Evolutionary conservation across 2,797 vertebrate genomes (phyloP), one percentile per base, ranked within the genome.

Genomic region (Oceanodroma leucorhoa): DNA sequence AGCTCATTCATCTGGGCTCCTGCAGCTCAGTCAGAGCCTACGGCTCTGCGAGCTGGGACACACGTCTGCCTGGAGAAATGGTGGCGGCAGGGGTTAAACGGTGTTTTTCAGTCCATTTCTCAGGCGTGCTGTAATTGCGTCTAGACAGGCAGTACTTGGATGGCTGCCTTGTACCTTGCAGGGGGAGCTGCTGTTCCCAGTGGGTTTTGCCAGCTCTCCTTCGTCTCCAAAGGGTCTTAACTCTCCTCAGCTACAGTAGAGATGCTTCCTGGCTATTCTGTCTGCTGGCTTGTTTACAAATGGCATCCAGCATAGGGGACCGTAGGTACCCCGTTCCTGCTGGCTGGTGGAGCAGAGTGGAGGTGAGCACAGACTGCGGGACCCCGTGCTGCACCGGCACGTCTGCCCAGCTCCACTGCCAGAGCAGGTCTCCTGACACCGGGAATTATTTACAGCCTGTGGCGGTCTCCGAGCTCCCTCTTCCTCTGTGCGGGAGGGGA

Each of bases 121-220:
- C 89, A 88, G 82, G 76, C 5, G 1, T 71, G 89, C 91, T 83
- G 53, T 93, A 73, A 89, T 89, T 67, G 41, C 0, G 85, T 95
- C 96, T 93, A 92, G 91, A 95, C 80, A 88, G 83, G 57, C 79
- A 69, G 80, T 10, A 23, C 80, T 90, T 90, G 92, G 69, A 86
- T 65, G 79, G n/a, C 83, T 86, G 93, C 80, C 85, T 90, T 30
- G 14, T 78, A 60, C 72, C 79, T 81, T 60, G 53, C 1, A 0
- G 32, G n/a, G 18, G 40, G 34, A 13, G 36, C 32, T 81, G 79
- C 53, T 64, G 13, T 46, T 85, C 69, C 65, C 72, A 20, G 34
- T 8, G 32, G 21, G 27, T 61, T 79, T 67, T 80, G 30, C 45
- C 79, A 77, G 53, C 45, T 71, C 62, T 87, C 29, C 32, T 64